A percentile compares a stretch with the other conserved stretches of the same genome.
Evolutionary conservation across 2,888 invertebrate genomes (phyloP).

Genomic region (Ennomos quercinarius): DNA sequence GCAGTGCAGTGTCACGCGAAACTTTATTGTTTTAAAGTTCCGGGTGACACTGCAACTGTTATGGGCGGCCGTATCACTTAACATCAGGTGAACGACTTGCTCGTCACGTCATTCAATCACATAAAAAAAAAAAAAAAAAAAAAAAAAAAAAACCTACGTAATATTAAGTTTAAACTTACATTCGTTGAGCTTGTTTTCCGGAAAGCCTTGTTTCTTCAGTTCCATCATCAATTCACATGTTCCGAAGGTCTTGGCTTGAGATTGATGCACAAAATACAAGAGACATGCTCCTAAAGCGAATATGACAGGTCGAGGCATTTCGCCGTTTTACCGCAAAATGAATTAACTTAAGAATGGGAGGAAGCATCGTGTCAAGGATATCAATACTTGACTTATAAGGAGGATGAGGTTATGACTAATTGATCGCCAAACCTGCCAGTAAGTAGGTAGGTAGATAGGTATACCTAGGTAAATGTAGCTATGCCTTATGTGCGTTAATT

Average conservation of each 20-base stretch:
- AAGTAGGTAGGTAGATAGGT: conserved; percentile 16
- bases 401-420: conserved; percentile 45
- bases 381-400: conserved; percentile 42
- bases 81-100: no score
- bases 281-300: conserved; percentile 37
- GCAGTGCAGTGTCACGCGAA: no score
- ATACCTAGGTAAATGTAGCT: not conserved
- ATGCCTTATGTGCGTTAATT: no score
- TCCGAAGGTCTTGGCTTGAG: conserved; percentile 45
- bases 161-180: conserved; percentile 52
- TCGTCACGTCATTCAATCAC: no score
- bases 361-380: conserved; percentile 52
- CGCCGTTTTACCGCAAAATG: conserved; percentile 40
- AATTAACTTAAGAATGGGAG: conserved; percentile 40
- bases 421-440: conserved; percentile 48
- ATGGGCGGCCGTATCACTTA: no score
- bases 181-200: conserved; percentile 52
- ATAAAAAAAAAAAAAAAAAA: no score
- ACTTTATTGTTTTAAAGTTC: no score
- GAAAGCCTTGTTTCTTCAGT: conserved; percentile 57
- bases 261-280: conserved; percentile 32
- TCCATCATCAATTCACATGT: conserved; percentile 57
- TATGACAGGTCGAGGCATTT: conserved; percentile 47
- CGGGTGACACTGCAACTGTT: no score
- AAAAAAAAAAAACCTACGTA: no score